Conservation (phyloP, 2,888 invertebrate species). For the Chrysolina americana region DNA sequence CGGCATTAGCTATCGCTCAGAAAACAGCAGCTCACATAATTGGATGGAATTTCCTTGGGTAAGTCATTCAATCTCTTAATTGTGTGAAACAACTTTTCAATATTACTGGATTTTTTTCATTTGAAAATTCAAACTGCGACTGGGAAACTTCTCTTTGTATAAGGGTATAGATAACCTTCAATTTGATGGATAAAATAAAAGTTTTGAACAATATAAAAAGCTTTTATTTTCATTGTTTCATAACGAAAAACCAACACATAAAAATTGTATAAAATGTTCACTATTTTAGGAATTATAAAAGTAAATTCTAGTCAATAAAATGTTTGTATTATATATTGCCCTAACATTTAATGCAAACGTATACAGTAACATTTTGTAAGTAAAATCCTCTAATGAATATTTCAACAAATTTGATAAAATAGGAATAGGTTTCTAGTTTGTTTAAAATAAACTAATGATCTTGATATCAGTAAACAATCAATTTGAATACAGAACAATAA, state of each 20-base stretch:
- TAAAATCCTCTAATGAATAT: background rate
- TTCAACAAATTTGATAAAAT: background rate
- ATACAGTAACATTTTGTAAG: constrained; percentile 10
- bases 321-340: background rate
- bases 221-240: constrained; percentile 20
- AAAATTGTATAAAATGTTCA: constrained; percentile 13
- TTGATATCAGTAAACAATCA: background rate
- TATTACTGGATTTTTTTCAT: no score
- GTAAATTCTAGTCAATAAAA: constrained; percentile 8
- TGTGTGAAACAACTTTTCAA: no score
- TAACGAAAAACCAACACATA: constrained; percentile 15
- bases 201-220: constrained; percentile 5
- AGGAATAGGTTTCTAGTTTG: background rate
- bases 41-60: no score
- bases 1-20: no score
- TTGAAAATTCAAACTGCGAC: no score
- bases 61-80: no score
- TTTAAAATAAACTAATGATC: no score
- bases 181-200: background rate
- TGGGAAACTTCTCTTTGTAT: no score
- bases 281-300: constrained; percentile 16
- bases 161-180: background rate
- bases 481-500: no score
- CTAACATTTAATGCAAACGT: background rate
- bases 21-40: no score